Evolutionary conservation across 2,113 vertebrate species (phyloP).

Genomic region (Natator depressus): DNA sequence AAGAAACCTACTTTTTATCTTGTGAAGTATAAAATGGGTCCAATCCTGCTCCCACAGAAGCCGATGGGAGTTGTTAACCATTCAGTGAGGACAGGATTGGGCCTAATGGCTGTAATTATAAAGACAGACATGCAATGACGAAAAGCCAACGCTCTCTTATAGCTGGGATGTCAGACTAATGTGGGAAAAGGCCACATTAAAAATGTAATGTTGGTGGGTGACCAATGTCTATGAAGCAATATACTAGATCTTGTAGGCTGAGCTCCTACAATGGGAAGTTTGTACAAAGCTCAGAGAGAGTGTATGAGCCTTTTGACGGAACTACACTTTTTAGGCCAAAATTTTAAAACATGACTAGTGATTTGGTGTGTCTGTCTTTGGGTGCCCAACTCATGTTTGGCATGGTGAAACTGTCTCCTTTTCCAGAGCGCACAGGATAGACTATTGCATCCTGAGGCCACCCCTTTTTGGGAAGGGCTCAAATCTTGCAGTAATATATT

Average conservation of each 20-base stretch:
- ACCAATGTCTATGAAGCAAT: neutral
- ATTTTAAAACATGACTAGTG: neutral
- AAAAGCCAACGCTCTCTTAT: fast-evolving
- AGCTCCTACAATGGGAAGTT: neutral
- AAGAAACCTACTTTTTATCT: fast-evolving
- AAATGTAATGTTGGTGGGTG: neutral
- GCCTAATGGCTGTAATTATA: neutral
- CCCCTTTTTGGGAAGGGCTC: neutral
- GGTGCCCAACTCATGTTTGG: neutral
- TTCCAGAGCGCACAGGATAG: neutral
- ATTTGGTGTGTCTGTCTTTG: neutral
- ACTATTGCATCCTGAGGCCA: neutral
- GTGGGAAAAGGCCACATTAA: neutral
- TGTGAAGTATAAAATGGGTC: neutral
- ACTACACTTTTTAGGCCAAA: neutral
- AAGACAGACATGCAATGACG: neutral
- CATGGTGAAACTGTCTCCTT: neutral
- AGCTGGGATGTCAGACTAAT: neutral
- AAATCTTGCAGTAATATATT: neutral
- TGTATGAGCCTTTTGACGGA: fast-evolving
- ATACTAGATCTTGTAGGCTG: fast-evolving
- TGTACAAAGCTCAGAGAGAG: neutral
- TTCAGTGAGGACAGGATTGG: fast-evolving
- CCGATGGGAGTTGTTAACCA: neutral
- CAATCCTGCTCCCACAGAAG: neutral